A percentile compares a stretch with the other conserved stretches of the same genome.
These are phyloP conservation scores for Sphaeramia orbicularis DNA, from an alignment of 2,797 vertebrate genomes.

Conservation along the genomic window DNA sequence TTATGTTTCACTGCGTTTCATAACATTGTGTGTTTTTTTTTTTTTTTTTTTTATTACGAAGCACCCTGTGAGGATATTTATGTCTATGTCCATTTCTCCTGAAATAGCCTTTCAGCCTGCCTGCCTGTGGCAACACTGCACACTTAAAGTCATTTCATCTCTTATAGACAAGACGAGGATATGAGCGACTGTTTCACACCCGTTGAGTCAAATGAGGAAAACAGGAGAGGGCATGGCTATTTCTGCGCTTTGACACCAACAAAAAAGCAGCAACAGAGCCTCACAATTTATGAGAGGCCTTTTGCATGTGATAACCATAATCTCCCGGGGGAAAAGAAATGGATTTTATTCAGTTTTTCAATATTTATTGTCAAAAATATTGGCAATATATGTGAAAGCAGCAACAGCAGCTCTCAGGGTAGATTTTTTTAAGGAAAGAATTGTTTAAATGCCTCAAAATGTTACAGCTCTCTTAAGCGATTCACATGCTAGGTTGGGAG, in stretches of 20 bases:
- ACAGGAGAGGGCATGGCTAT: constrained; percentile 68
- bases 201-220: constrained; percentile 77
- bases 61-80: constrained; percentile 84
- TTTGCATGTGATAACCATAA: constrained; percentile 65
- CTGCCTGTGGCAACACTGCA: constrained; percentile 75
- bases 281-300: constrained; percentile 65
- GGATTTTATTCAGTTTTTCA: constrained; percentile 72
- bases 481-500: constrained; percentile 77
- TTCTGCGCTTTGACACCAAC: constrained; percentile 59
- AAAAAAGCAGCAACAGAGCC: constrained; percentile 38
- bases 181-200: constrained; percentile 75
- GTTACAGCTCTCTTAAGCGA: constrained; percentile 69
- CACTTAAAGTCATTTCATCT: constrained; percentile 79
- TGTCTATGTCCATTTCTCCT: constrained; percentile 83
- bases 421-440: constrained; percentile 61
- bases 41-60: constrained; percentile 79
- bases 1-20: constrained; percentile 89
- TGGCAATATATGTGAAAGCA: constrained; percentile 73
- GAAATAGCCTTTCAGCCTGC: constrained; percentile 80
- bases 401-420: constrained; percentile 62
- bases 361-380: constrained; percentile 79
- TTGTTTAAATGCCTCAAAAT: constrained; percentile 75
- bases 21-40: constrained; percentile 76
- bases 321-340: constrained; percentile 48
- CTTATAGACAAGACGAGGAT: constrained; percentile 77